Base-by-base conservation (phyloP, 2,888 invertebrate genomes). In the Ophraella communa region DNA sequence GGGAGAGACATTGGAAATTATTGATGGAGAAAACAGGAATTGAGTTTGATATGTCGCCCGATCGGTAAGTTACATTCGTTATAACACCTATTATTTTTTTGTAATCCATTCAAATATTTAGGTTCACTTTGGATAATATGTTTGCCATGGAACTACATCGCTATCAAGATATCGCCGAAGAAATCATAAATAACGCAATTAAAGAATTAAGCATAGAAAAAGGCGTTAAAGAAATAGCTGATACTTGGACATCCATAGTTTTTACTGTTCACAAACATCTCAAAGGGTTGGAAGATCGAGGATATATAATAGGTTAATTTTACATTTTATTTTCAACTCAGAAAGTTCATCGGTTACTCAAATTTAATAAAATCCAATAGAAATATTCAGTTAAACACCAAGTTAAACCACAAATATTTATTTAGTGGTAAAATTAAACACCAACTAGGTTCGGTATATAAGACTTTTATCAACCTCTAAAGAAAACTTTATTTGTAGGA, bases 161-260 rank as follows among this genome's bases (percentile, higher is more conserved):
- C 1, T 94, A 93, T 77, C 91, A 91, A 81, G 93, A 94, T 0
- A 91, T 92, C 3, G 95, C 95, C 35, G 91, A 91, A 73, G 89
- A 90, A 77, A 95, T 96, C 60, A 91, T 96, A 23, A 93, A 89
- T 70, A 91, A 91, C 78, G 96, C 96, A 27, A 90, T 93, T 68
- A 95, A 95, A 76, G 96, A 96, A 81, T 83, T 95, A 76, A 88
- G 91, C n/a, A 95, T 96, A 74, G 96, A 96, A 80, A 91, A 90
- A 71, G 93, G 93, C 11, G 91, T 96, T 0, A 90, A 89, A 75
- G 93, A 94, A 53, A 89, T 96, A 0, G 88, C 91, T 58, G 91
- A 93, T 24, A 87, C 88, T 0, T 93, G 93, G 93, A 86, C 85
- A 0, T 80, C 70, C 7, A 87, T 91, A 79, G 74, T 83, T 33